Base-by-base conservation (phyloP, 2,113 vertebrate species). In the Pomatostomus ruficeps region DNA sequence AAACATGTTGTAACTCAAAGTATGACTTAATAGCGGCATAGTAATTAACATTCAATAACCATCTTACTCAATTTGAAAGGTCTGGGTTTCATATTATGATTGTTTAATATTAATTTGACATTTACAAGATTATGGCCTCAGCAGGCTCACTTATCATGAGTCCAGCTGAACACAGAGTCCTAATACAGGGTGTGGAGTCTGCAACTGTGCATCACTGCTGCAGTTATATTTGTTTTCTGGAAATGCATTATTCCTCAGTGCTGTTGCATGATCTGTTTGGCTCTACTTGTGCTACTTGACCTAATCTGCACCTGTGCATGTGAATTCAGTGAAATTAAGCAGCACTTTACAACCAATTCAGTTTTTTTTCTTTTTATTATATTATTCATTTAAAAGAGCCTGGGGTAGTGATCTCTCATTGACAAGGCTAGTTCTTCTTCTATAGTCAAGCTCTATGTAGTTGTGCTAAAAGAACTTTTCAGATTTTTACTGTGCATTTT, bases 21-120 rank as follows among this genome's bases (percentile, higher is more conserved):
- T 33, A 58, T 65, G 62, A 88, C 81, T 96, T 94, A 94, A 88
- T 66, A 85, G 85, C 22, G 2, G 46, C 29, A 24, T 3, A 68
- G 42, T 93, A 95, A 96, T 93, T 96, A 93, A 76, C 78, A 85
- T 86, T 89, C 87, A 86, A 74, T 90, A 93, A 90, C 65, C 62
- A n/a, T 52, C 72, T 88, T 45, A 67, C 42, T 86, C 72, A 72
- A 8, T 91, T 88, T 89, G 52, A 94, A 87, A 71, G 55, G 46
- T 58, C 33, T 75, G 46, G 57, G 35, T 75, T 94, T 91, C 78
- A 59, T 85, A 85, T 74, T 76, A 95, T 80, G 74, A 79, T 88
- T 94, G 26, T 73, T 93, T 93, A 93, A 92, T 91, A 86, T 66
- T 96, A 86, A 91, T 86, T 66, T 91, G 94, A 91, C 81, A 74